Evolutionary conservation across 23 tunicate genomes (phyloP), one percentile per base, ranked within the genome.

Genomic region (Styela clava): DNA sequence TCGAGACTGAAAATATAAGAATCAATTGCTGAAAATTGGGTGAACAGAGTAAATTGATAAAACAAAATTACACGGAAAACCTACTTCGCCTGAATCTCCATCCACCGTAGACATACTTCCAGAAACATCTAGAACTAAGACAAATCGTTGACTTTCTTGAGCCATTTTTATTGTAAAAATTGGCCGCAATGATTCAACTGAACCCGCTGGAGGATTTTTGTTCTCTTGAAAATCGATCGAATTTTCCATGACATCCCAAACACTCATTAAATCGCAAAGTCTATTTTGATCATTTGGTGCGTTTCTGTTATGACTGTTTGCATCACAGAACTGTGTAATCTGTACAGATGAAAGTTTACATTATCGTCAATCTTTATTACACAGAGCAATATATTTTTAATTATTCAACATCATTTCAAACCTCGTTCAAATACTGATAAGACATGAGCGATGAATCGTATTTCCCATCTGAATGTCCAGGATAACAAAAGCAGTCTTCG

Each of bases 251-350:
- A 90, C 89, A 29, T 85, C 85, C 96, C 96, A 90, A 16, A 63
- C 51, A 56, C 96, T 90, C 26, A 69, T 64, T 2, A 62, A 71
- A 65, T 78, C 72, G 85, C 96, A 90, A 69, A 90, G 34, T 68
- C 96, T 64, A 79, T 90, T 90, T 61, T 90, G 96, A 33, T 90
- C 89, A 65, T 90, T 90, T 30, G 89, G 96, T 7, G 96, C 96
- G 2, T 85, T 79, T 35, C 34, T 68, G 89, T 90, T 90, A 35
- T 85, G 89, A 7, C 29, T 22, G 2, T 33, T 3, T 33, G 16
- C 77, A 16, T 71, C 35, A 16, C 77, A 71, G 35, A 71, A 71
- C 3, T 33, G 16, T 3, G 5, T 35, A 32, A 71, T 29, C 77
- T 71, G 35, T n/a, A n/a, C n/a, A n/a, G n/a, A n/a, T n/a, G n/a